phyloP scores from a whole-genome alignment of 1,140 invertebrate species.

The Papilio helenus region DNA sequence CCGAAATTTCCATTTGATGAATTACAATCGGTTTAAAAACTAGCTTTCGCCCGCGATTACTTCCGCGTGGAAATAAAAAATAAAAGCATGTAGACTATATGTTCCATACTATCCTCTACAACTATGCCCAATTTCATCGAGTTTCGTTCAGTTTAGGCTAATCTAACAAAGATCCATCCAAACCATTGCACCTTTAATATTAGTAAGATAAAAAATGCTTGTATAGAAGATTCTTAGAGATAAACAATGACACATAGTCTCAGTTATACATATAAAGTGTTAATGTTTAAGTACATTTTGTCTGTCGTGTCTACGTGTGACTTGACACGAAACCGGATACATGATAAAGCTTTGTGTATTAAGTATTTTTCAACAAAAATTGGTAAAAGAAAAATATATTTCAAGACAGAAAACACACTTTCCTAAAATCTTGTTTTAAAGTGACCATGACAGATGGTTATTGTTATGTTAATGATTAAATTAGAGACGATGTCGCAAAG shows the following conservation, averaged over 20 bases:
- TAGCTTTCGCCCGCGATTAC: too few relatives aligned
- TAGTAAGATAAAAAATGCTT: too few relatives aligned
- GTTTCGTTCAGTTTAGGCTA: too few relatives aligned
- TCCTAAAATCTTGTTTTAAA: background rate
- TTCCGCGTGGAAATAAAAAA: too few relatives aligned
- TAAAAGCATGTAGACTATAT: too few relatives aligned
- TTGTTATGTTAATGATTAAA: background rate
- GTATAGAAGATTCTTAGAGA: background rate
- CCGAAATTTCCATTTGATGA: too few relatives aligned
- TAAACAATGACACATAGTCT: background rate
- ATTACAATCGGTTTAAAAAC: too few relatives aligned
- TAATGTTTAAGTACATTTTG: background rate
- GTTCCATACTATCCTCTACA: too few relatives aligned
- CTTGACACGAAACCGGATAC: background rate
- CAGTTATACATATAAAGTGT: background rate
- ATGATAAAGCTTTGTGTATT: background rate
- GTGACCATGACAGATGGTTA: background rate
- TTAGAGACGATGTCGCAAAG: background rate
- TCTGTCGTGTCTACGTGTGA: background rate
- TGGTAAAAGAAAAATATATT: slow-evolving; percentile 18
- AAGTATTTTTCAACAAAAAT: slow-evolving; percentile 16
- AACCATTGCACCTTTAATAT: too few relatives aligned
- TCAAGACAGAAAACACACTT: slow-evolving; percentile 21
- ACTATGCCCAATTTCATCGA: too few relatives aligned
- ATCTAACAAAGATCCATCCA: too few relatives aligned